A percentile compares a stretch with the other conserved stretches of the same genome.
phyloP scores from a whole-genome alignment of 2,113 vertebrate species.

The Eubucco bourcierii region DNA sequence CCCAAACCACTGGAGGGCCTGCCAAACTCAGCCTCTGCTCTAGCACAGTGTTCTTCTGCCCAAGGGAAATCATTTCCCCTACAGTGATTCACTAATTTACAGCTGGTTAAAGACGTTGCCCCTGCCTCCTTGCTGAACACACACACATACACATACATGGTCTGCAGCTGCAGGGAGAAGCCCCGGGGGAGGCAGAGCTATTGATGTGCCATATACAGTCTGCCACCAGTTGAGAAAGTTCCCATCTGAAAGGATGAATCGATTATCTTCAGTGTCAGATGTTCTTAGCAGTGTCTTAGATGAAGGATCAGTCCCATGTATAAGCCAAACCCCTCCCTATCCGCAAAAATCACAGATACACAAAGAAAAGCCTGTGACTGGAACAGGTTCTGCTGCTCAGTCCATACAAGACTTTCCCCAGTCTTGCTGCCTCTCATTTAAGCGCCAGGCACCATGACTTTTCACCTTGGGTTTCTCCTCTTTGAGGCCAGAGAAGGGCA shows the following conservation, averaged over 20 bases:
- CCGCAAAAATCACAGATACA: not conserved
- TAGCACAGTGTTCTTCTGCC: not conserved
- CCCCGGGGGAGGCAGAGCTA: conserved; percentile 6
- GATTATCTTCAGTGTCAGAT: conserved; percentile 7
- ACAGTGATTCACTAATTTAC: conserved; percentile 11
- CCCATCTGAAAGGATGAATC: conserved; percentile 4
- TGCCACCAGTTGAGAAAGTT: conserved; percentile 27
- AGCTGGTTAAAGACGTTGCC: not conserved
- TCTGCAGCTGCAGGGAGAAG: conserved; percentile 40
- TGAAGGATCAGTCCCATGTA: not conserved
- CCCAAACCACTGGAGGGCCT: not conserved
- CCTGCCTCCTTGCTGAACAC: not conserved
- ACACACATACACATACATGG: not conserved
- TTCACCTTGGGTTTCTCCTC: not conserved
- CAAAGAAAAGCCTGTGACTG: not conserved
- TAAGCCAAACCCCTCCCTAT: not conserved
- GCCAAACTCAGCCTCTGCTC: not conserved
- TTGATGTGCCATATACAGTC: not conserved
- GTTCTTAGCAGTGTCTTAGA: not conserved
- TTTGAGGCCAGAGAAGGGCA: not conserved
- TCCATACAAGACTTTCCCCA: not conserved
- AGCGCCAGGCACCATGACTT: not conserved
- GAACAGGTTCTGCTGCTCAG: not conserved
- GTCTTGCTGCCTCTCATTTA: not conserved
- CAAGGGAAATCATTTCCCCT: not conserved